Evolutionary conservation across 2,888 invertebrate species (phyloP).

Genomic region (Nomada fabriciana): DNA sequence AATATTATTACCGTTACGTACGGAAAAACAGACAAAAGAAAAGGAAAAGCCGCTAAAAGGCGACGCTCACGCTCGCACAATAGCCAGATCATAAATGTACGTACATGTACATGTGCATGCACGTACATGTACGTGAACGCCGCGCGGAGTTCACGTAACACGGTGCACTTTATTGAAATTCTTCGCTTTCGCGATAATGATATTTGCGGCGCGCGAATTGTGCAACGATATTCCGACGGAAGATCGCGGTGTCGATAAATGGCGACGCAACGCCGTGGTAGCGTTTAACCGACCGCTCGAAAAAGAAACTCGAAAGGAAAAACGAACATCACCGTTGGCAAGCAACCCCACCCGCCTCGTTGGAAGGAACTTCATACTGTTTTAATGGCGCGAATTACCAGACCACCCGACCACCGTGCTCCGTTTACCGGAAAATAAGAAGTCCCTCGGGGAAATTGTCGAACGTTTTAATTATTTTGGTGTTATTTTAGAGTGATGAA

Average conservation of each 20-base stretch:
- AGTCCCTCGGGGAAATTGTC: constrained; percentile 19
- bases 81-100: background rate
- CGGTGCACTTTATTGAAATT: constrained; percentile 50
- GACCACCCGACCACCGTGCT: background rate
- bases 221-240: constrained; percentile 47
- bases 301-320: constrained; percentile 29
- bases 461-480: constrained; percentile 39
- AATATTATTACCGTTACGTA: constrained; percentile 49
- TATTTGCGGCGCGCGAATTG: constrained; percentile 54
- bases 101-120: background rate
- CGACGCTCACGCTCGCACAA: constrained; percentile 37
- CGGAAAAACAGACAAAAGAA: constrained; percentile 25
- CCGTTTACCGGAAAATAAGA: constrained; percentile 27
- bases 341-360: constrained; percentile 15
- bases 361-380: constrained; percentile 28
- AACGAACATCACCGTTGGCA: constrained; percentile 14
- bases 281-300: constrained; percentile 21
- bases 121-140: background rate
- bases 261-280: constrained; percentile 36
- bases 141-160: constrained; percentile 30
- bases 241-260: constrained; percentile 55
- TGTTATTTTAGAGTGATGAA: background rate
- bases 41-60: constrained; percentile 15
- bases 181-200: constrained; percentile 57
- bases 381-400: constrained; percentile 47